Base-by-base conservation (phyloP, 1,140 invertebrate species). In the Pseudomyrmex cubaensis region DNA sequence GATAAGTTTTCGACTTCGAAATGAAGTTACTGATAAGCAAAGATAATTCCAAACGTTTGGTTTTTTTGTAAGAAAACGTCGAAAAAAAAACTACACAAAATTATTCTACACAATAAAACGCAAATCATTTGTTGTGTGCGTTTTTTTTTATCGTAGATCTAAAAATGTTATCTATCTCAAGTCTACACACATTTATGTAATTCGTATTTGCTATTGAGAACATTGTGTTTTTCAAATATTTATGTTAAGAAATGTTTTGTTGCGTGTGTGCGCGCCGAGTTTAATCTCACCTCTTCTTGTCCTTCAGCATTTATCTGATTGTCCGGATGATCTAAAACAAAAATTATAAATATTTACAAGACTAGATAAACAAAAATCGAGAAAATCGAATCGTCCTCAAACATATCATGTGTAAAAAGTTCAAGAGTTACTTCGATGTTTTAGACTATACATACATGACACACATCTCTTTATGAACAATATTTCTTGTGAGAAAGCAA, bases 251-350 rank as follows among this genome's bases (percentile, higher is more conserved):
- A 22, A 63, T 9, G 20, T 70, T n/a, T 59, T n/a, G 13, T 2
- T 0, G 57, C 48, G 25, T 78, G 69, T 69, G 48, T 15, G 17
- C 46, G 5, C 63, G 13, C 12, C 46, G 15, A 17, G 9, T 22
- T 66, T 22, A 8, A 46, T 87, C 80, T 87, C 75, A 87, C 86
- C 85, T 87, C 17, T 46, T 84, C 54, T 63, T 78, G 61, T 5
- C 10, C 9, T 20, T 87, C 86, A 2, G 44, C 7, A 20, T 56
- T 9, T 46, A 1, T 69, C 22, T 75, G 63, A 56, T 84, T 80
- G 12, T 84, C 74, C n/a, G 75, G 82, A 15, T 87, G 59, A 84
- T 84, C 86, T 87, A 64, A 72, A 87, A 86, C 50, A 63, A 48
- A 77, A 52, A 20, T 20, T 15, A 25, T 46, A n/a, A 69, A 20